These are phyloP conservation scores for Lepidonotus clava DNA, from an alignment of 2,888 invertebrate genomes.

Conservation along the genomic window DNA sequence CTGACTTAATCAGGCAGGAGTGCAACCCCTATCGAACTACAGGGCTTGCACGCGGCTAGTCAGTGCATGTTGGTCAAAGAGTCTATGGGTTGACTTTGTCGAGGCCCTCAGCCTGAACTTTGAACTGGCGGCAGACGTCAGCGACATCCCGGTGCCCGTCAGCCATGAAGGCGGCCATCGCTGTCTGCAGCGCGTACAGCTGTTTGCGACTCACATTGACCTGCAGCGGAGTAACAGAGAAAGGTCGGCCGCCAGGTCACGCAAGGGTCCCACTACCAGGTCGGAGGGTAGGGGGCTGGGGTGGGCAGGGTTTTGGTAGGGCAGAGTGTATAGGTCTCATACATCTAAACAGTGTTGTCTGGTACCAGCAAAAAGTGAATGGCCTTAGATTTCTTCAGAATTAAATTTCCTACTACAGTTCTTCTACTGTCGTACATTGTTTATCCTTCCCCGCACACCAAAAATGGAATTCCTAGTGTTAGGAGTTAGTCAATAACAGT, in stretches of 20 bases:
- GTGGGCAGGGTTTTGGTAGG: neutral
- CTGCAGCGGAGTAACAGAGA: slow-evolving; percentile 81
- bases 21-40: too few species aligned
- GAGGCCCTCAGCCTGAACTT: neutral
- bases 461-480: too few species aligned
- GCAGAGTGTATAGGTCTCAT: neutral
- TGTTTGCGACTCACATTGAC: slow-evolving; percentile 98
- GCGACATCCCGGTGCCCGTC: slow-evolving; percentile 95
- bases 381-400: too few species aligned
- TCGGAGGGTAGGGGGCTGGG: neutral
- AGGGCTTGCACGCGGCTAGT: too few species aligned
- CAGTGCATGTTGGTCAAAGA: too few species aligned
- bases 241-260: slow-evolving; percentile 39
- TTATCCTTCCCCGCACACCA: too few species aligned
- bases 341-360: too few species aligned
- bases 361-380: too few species aligned
- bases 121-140: slow-evolving; percentile 80
- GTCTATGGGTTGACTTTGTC: neutral
- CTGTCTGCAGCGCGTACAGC: slow-evolving; percentile 94
- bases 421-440: too few species aligned
- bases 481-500: too few species aligned
- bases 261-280: neutral
- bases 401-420: too few species aligned
- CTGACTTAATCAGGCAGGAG: too few species aligned
- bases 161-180: slow-evolving; percentile 95